Evolutionary conservation across 2,113 vertebrate species (phyloP), one percentile per base, ranked within the genome.

Genomic region (Salvelinus alpinus): DNA sequence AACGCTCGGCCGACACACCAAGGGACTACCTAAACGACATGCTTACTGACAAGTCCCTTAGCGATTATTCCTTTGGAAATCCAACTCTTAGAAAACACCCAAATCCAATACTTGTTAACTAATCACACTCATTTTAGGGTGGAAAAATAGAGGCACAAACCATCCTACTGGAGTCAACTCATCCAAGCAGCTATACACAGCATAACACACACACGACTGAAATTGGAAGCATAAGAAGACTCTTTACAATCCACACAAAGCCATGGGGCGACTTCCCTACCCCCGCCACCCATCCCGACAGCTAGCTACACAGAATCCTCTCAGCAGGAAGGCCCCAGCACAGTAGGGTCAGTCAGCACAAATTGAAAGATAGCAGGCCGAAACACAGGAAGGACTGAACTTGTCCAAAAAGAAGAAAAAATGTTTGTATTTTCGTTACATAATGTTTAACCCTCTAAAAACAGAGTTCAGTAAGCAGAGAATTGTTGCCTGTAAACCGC

Each of bases 11-110:
- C 69, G 91, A 93, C 83, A 92, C 88, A 51, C 90, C 91, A 85
- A 93, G 87, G 16, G 91, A 87, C 78, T 90, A 92, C 87, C 83
- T 90, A 77, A 93, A 85, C 75, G 92, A 93, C 92, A 93, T 93
- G 51, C 80, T 88, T 80, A 82, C 82, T 88, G 84, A 84, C 80
- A 82, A 86, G 79, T 85, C 75, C 82, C 72, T 79, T 72, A 75
- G 82, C 38, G n/a, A 77, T 27, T 71, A 71, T 62, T 44, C 73
- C 73, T 67, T 72, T 54, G 51, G 51, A 54, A 54, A 18, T 54
- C 13, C 51, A 54, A 18, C 51, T 18, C 12, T 54, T 4, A 73
- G 70, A 65, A 84, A 88, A 83, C 78, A 77, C 85, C 79, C 59
- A 62, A 22, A 62, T 62, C 59, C 59, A 84, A 34, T 20, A n/a